Conservation (phyloP, 2,113 vertebrate species). For the Numida meleagris region DNA sequence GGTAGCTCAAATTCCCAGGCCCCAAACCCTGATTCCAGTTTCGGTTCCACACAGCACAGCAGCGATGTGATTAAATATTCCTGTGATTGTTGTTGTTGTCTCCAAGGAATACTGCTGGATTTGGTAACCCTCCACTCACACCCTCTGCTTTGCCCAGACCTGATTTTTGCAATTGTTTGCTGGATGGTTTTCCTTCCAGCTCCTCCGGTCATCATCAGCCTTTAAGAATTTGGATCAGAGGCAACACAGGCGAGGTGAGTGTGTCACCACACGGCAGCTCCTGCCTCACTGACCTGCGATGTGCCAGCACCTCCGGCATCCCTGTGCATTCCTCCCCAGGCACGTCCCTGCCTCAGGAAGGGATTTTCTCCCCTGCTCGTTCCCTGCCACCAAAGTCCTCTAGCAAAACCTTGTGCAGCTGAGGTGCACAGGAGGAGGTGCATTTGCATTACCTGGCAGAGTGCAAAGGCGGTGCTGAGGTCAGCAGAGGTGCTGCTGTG, state of each 20-base stretch:
- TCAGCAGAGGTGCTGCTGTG: neutral
- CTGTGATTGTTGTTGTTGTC: slow-evolving; percentile 24
- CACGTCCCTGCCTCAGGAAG: neutral
- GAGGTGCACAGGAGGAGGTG: neutral
- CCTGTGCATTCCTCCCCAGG: neutral
- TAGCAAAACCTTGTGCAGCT: no score
- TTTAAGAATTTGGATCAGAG: neutral
- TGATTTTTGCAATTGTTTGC: slow-evolving; percentile 67
- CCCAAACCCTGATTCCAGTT: neutral
- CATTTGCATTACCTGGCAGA: neutral
- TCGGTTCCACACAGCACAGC: neutral
- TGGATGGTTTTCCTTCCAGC: slow-evolving; percentile 59
- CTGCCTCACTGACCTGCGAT: neutral
- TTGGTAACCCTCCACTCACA: slow-evolving; percentile 7
- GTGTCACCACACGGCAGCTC: neutral
- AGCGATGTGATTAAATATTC: neutral
- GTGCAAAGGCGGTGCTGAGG: neutral
- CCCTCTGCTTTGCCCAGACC: slow-evolving; percentile 70
- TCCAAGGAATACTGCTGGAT: slow-evolving; percentile 42
- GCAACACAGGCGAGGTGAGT: neutral
- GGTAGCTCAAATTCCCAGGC: neutral
- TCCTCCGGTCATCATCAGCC: slow-evolving; percentile 55
- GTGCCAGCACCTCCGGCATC: neutral
- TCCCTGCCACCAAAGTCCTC: neutral
- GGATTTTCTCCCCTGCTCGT: neutral